Evolutionary conservation across 2,888 invertebrate species (phyloP).

Genomic region (Calephelis perditalis): DNA sequence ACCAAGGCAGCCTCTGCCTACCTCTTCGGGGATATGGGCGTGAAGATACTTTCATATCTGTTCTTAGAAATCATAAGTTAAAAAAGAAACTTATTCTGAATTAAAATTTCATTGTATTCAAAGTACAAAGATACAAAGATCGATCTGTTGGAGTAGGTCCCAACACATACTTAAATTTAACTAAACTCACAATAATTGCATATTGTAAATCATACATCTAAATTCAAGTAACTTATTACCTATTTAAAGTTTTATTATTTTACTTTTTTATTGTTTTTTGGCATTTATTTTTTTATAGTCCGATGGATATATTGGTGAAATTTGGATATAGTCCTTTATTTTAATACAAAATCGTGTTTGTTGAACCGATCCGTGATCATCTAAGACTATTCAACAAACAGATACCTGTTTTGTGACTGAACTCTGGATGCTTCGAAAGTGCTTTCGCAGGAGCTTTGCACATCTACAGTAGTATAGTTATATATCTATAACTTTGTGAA

Average conservation of each 20-base stretch:
- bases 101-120: conserved; percentile 19
- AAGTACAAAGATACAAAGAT: conserved; percentile 58
- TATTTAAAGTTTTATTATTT: conserved; percentile 75
- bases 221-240: conserved; percentile 76
- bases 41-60: background rate
- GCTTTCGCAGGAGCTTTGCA: conserved; percentile 33
- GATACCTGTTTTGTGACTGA: conserved; percentile 56
- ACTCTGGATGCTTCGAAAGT: conserved; percentile 45
- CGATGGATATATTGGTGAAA: too few species aligned
- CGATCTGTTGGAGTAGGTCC: conserved; percentile 52
- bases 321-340: conserved; percentile 74
- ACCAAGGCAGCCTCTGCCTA: too few species aligned
- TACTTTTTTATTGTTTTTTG: conserved; percentile 71
- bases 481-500: conserved; percentile 65
- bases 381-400: conserved; percentile 49
- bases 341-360: conserved; percentile 35
- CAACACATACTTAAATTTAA: conserved; percentile 59
- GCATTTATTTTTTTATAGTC: conserved; percentile 62
- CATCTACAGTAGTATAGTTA: too few species aligned
- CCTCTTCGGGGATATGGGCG: too few species aligned
- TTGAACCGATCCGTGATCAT: conserved; percentile 31
- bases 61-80: background rate
- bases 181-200: conserved; percentile 75
- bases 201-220: conserved; percentile 71
- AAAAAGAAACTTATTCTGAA: conserved; percentile 3